Evolutionary conservation across 2,888 invertebrate genomes (phyloP).

Genomic region (Deilephila porcellus): DNA sequence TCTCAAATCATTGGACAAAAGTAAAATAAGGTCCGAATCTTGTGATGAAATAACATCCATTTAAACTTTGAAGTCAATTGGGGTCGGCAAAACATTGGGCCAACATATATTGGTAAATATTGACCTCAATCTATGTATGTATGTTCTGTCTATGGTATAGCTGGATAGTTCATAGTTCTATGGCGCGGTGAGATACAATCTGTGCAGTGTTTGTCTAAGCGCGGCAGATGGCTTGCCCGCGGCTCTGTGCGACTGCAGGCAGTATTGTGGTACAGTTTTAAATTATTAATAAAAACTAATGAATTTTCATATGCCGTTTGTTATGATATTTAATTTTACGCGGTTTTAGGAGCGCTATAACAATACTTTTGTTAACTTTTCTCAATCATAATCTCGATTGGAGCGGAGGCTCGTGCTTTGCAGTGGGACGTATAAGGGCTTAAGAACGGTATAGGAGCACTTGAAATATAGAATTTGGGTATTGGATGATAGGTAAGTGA

Average conservation of each 20-base stretch:
- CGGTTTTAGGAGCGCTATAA: neutral
- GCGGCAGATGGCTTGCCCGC: slow-evolving; percentile 15
- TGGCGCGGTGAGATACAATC: slow-evolving; percentile 34
- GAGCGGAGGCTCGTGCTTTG: too few relatives aligned
- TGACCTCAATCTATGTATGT: neutral
- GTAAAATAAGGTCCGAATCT: too few relatives aligned
- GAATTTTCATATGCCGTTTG: neutral
- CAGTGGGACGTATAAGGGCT: too few relatives aligned
- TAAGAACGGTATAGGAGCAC: too few relatives aligned
- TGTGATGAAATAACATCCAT: too few relatives aligned
- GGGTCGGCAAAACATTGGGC: neutral
- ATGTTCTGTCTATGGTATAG: neutral
- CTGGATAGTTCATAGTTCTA: slow-evolving; percentile 30
- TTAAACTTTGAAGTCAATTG: too few relatives aligned
- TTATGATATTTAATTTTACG: neutral
- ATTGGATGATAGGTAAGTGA: too few relatives aligned
- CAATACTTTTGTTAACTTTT: too few relatives aligned
- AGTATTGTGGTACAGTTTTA: neutral
- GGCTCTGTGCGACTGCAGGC: neutral
- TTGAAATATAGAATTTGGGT: too few relatives aligned
- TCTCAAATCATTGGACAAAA: too few relatives aligned
- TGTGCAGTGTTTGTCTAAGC: slow-evolving; percentile 38
- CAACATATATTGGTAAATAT: neutral
- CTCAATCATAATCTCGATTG: too few relatives aligned
- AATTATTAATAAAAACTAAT: neutral